phyloP scores from a whole-genome alignment of 2,888 invertebrate species.

The Drosophila monieri region DNA sequence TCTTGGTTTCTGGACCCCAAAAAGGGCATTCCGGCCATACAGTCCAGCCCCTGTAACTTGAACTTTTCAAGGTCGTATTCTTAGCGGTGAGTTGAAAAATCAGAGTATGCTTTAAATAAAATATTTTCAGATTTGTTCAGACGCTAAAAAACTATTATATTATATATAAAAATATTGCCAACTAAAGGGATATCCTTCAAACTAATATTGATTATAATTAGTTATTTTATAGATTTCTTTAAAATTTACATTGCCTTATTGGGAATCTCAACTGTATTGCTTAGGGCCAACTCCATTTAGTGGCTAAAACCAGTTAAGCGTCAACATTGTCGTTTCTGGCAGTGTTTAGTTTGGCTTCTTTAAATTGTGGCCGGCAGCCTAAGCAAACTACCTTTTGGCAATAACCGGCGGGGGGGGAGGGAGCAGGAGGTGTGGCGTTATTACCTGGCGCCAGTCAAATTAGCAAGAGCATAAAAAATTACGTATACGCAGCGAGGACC shows the following conservation, averaged over 20 bases:
- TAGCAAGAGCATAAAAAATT: conserved; percentile 56
- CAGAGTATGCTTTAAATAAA: too few species aligned
- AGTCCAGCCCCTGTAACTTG: conserved; percentile 3
- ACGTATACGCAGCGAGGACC: conserved; percentile 65
- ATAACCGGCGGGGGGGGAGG: background rate
- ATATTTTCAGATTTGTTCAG: too few species aligned
- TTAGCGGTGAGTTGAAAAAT: background rate
- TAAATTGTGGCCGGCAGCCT: conserved; percentile 47
- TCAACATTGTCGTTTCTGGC: conserved; percentile 48
- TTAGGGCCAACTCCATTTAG: conserved; percentile 52
- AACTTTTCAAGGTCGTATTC: background rate
- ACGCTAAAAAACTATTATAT: too few species aligned
- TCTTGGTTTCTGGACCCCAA: conserved; percentile 7
- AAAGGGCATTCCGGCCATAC: conserved; percentile 29
- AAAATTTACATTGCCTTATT: too few species aligned
- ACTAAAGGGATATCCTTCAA: too few species aligned
- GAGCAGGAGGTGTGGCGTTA: conserved; percentile 10
- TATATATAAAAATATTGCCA: background rate
- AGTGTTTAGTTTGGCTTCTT: conserved; percentile 48
- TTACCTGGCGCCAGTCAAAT: conserved; percentile 58
- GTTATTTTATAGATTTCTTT: background rate
- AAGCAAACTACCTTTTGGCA: conserved; percentile 52
- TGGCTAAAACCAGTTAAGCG: conserved; percentile 57
- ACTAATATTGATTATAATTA: background rate
- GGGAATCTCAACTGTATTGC: conserved; percentile 31